Base-by-base conservation (phyloP, 2,888 invertebrate species). In the Apocheima hispidaria region DNA sequence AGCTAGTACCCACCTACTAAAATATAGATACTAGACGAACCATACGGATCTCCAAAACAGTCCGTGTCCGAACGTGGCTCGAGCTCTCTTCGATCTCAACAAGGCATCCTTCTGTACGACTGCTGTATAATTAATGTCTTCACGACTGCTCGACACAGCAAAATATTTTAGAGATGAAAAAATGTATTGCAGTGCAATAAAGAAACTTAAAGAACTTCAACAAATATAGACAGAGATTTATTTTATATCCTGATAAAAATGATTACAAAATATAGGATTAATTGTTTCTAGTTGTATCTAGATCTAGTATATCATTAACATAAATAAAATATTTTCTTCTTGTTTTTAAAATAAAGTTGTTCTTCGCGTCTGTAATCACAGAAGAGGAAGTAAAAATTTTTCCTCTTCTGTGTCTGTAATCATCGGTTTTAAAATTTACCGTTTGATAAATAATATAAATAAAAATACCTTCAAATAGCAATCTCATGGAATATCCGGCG, bases 51-150 rank as follows among this genome's bases (percentile, higher is more conserved):
- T 54, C 62, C 65, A 69, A 60, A 52, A 43, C 36, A 26, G 7
- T 38, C 23, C 41, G 9, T 26, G 26, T 26, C 58, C 56, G 55
- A 26, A 33, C 30, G 18, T 18, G 40, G 12, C n/a, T 58, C 66
- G 62, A 58, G 58, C 65, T 36, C 65, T 28, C 26, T 50, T 65
- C 69, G 55, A 65, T 60, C 12, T 50, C 30, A 68, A 71, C 56
- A 65, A 66, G 67, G 62, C 62, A 68, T 68, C 46, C 38, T 54
- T 12, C 54, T 12, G 52, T 26, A 12, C 7, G 40, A n/a, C 28
- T 28, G 28, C 28, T 23, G 44, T 60, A 73, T 78, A 77, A 85
- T 86, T 78, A 83, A 86, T 85, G 75, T 77, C 73, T 75, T 83
- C 84, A 75, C 67, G 73, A 70, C 58, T 57, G 52, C 54, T 38